Evolutionary conservation across 2,888 invertebrate genomes (phyloP).

Genomic region (Dicyrtomina minuta): DNA sequence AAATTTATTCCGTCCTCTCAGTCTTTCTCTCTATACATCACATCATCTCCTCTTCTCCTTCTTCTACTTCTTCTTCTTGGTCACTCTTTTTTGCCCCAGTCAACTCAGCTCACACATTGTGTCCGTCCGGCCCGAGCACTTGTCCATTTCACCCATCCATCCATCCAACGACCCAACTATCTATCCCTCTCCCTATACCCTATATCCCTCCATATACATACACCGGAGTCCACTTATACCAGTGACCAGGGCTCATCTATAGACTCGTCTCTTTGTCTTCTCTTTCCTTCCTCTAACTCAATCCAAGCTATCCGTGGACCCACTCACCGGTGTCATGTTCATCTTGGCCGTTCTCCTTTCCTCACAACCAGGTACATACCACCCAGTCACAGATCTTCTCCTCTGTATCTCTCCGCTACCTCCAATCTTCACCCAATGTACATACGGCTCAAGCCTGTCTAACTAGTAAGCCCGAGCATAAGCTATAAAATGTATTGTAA

Average conservation of each 20-base stretch:
- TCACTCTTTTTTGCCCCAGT: constrained; percentile 36
- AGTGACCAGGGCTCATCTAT: background rate
- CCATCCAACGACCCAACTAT: too few relatives aligned
- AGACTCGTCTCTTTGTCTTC: background rate
- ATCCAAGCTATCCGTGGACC: too few relatives aligned
- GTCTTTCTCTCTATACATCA: background rate
- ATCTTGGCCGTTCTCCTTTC: too few relatives aligned
- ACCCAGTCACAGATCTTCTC: too few relatives aligned
- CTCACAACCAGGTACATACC: too few relatives aligned
- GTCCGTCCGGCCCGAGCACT: constrained; percentile 27
- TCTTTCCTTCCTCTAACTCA: too few relatives aligned
- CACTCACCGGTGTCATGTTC: too few relatives aligned
- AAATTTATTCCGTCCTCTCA: constrained; percentile 39
- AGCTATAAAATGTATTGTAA: constrained; percentile 8
- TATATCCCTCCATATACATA: background rate
- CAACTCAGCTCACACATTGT: constrained; percentile 33
- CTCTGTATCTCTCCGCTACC: too few relatives aligned
- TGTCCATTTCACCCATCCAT: constrained; percentile 18
- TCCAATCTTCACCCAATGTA: too few relatives aligned
- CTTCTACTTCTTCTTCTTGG: constrained; percentile 27
- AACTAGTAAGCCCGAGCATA: background rate
- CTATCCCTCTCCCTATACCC: constrained; percentile 8
- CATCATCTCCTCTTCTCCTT: constrained; percentile 16
- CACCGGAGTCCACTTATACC: background rate
- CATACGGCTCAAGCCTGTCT: too few relatives aligned